Percentiles rank a stretch among this genome's conserved stretches.
phyloP scores from a whole-genome alignment of 2,888 invertebrate species.

The Odontothrips loti region DNA sequence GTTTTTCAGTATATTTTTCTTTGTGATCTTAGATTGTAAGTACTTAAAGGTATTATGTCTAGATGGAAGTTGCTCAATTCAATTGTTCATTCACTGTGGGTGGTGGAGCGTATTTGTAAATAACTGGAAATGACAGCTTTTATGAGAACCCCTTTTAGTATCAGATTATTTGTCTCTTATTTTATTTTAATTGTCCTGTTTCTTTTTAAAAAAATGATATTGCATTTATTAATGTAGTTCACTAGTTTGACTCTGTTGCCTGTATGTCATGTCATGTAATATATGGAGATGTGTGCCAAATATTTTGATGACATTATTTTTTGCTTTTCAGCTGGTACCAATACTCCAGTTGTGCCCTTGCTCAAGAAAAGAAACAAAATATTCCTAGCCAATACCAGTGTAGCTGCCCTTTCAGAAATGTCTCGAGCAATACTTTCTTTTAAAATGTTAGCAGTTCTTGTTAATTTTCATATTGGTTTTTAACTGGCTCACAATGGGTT shows the following conservation, averaged over 20 bases:
- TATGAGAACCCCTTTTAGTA: neutral
- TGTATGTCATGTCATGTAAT: neutral
- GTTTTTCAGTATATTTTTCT: conserved; percentile 16
- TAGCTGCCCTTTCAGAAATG: no score
- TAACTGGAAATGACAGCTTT: neutral
- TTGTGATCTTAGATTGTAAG: conserved; percentile 10
- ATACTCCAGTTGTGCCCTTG: neutral
- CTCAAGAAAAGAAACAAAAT: neutral
- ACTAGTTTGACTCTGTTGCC: neutral
- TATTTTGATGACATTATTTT: conserved; percentile 6
- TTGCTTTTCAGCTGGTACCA: neutral
- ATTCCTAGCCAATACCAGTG: neutral
- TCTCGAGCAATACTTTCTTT: no score
- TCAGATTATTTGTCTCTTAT: neutral
- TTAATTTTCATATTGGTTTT: neutral
- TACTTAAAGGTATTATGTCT: conserved; percentile 9
- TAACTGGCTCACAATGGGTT: neutral
- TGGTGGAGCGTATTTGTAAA: conserved; percentile 1
- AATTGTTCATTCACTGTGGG: conserved; percentile 13
- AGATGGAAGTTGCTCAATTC: conserved; percentile 8
- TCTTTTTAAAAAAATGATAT: neutral
- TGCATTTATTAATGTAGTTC: neutral
- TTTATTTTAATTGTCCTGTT: neutral
- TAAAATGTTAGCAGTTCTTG: neutral
- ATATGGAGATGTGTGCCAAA: conserved; percentile 6